These are phyloP conservation scores for Dolichotis patagonum DNA, from an alignment of 2,113 vertebrate species.

Conservation along the genomic window DNA sequence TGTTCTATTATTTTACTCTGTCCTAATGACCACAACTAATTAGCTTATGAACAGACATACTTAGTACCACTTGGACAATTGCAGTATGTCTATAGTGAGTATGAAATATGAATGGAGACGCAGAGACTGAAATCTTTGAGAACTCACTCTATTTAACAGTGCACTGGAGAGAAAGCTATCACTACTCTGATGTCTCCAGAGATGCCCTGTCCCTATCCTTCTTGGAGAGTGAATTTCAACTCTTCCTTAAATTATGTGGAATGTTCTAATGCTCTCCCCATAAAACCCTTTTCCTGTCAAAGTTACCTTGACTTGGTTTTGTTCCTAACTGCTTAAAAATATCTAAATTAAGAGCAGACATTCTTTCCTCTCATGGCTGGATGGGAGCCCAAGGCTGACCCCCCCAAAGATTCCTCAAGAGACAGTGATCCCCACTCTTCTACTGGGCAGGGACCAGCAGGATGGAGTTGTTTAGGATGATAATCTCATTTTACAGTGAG, in stretches of 20 bases:
- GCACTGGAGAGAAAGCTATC: not conserved
- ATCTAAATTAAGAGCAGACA: not conserved
- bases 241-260: not conserved
- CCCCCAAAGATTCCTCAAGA: not conserved
- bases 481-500: not conserved
- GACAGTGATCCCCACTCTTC: not conserved
- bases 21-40: not conserved
- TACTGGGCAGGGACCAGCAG: not conserved
- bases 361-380: not conserved
- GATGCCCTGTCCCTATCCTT: not conserved
- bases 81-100: not conserved
- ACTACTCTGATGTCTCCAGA: not conserved
- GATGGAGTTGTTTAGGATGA: not conserved
- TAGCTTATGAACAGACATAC: not conserved
- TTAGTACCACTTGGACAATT: not conserved
- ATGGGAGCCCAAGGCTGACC: not conserved
- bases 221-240: not conserved
- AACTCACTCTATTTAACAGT: not conserved
- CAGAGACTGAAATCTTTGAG: not conserved
- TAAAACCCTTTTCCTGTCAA: not conserved
- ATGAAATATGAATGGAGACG: not conserved
- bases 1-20: not conserved
- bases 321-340: not conserved
- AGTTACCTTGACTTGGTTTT: slow-evolving; percentile 12
- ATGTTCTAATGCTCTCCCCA: not conserved